Evolutionary conservation across 2,888 invertebrate species (phyloP), one percentile per base, ranked within the genome.

Genomic region (Eristalis arbustorum): DNA sequence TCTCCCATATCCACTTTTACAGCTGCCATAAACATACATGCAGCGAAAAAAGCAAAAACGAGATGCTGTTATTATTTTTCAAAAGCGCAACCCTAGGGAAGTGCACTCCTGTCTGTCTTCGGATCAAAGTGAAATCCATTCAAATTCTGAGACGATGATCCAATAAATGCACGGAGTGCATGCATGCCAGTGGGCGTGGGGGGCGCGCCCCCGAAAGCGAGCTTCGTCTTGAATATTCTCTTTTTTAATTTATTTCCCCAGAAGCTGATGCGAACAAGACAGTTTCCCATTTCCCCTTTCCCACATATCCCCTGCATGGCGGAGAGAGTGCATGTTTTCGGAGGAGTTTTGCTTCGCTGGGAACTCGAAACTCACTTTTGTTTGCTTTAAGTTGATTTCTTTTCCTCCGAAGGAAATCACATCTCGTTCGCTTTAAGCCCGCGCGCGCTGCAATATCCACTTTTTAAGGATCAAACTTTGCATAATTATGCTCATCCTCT

Each of bases 401-500:
- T 59, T 42, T 4, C n/a, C n/a, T 42, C 18, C 8, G n/a, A 74
- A 59, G 59, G 40, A 75, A 59, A 25, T n/a, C 11, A 8, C 25
- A 18, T 11, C 31, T 0, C 22, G 8, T 23, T 59, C 10, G 56
- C 56, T 56, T 63, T 56, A 67, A 67, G 25, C 61, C 72, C 31
- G 25, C 11, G 18, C 22, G 25, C 11, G 13, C 22, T 56, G 37
- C 69, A 57, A 18, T 63, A 23, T 23, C 42, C 25, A n/a, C 66
- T 74, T 74, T 49, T 67, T 56, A n/a, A 80, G 63, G 74, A 80
- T 80, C 80, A 69, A 80, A 80, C 62, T 80, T 80, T 80, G 22
- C 68, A 68, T 62, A 68, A 69, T 80, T 63, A 63, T 69, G 31
- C 56, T 64, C 68, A 28, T 74, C 59, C 57, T 56, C 61, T 42